phyloP scores from a whole-genome alignment of 53 echinoderm and acorn worm genomes.

The Patiria pectinifera region DNA sequence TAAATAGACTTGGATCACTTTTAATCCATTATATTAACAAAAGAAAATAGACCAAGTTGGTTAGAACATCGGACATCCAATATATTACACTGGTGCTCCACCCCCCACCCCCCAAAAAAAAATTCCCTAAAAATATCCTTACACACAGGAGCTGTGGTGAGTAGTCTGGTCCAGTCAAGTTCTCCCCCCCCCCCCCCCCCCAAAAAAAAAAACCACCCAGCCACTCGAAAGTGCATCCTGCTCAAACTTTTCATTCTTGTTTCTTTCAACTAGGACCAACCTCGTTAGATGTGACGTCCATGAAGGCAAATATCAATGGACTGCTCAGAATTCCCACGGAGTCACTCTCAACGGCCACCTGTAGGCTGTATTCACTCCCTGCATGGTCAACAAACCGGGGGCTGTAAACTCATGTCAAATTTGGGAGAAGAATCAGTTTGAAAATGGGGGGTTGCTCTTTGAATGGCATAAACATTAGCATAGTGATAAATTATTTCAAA shows the following conservation, averaged over 20 bases:
- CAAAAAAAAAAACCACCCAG: not conserved
- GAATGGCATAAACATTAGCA: too few relatives aligned
- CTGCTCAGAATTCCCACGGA: constrained; percentile 64
- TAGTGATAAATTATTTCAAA: too few relatives aligned
- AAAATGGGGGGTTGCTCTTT: not conserved
- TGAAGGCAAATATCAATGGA: constrained; percentile 79
- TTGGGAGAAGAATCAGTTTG: not conserved
- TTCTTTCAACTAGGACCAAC: constrained; percentile 1
- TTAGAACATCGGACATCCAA: too few relatives aligned
- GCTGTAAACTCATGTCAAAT: not conserved
- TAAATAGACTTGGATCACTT: too few relatives aligned
- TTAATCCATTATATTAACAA: too few relatives aligned
- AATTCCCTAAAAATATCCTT: too few relatives aligned
- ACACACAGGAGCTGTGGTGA: too few relatives aligned
- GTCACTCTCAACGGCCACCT: constrained; percentile 55
- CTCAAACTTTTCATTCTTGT: not conserved
- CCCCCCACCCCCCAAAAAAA: too few relatives aligned
- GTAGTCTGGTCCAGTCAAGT: too few relatives aligned
- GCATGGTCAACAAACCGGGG: not conserved
- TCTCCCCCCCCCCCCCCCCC: too few relatives aligned
- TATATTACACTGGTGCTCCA: too few relatives aligned
- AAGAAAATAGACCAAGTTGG: too few relatives aligned
- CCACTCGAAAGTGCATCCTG: not conserved
- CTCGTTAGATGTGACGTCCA: constrained; percentile 27
- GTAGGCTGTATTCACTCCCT: constrained; percentile 74